Conservation (phyloP, 2,113 vertebrate genomes). For the Pampusana beccarii region DNA sequence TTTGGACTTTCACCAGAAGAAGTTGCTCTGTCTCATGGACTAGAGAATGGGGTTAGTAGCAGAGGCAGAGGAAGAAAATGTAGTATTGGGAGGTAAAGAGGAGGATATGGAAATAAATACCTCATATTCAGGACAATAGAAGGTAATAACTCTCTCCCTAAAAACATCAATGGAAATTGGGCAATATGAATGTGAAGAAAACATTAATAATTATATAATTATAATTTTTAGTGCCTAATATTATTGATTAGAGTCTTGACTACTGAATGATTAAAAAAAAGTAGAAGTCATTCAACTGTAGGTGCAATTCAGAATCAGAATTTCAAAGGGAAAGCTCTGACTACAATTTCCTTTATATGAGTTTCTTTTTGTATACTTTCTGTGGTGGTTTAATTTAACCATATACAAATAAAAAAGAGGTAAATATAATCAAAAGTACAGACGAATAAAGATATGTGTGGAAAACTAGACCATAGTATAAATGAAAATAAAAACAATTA, state of each 20-base stretch:
- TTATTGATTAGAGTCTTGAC: neutral
- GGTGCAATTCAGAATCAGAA: neutral
- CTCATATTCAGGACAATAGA: neutral
- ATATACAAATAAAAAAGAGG: neutral
- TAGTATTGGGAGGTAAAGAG: neutral
- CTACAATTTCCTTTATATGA: neutral
- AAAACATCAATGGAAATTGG: neutral
- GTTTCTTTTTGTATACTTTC: neutral
- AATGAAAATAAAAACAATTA: neutral
- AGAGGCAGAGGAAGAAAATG: neutral
- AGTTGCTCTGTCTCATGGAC: neutral
- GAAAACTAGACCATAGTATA: neutral
- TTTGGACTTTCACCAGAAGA: neutral
- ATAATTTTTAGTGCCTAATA: neutral
- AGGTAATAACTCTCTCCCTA: neutral
- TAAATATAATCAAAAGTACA: neutral
- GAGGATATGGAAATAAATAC: neutral
- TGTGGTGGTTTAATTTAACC: neutral
- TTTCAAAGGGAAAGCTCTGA: neutral
- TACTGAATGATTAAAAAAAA: neutral
- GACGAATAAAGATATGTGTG: neutral
- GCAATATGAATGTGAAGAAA: neutral
- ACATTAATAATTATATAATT: neutral
- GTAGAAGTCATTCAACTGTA: neutral
- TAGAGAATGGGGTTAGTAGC: neutral